A percentile compares a stretch with the other conserved stretches of the same genome.
These are phyloP conservation scores for Eulacestoma nigropectus DNA, from an alignment of 2,113 vertebrate species.

Conservation along the genomic window DNA sequence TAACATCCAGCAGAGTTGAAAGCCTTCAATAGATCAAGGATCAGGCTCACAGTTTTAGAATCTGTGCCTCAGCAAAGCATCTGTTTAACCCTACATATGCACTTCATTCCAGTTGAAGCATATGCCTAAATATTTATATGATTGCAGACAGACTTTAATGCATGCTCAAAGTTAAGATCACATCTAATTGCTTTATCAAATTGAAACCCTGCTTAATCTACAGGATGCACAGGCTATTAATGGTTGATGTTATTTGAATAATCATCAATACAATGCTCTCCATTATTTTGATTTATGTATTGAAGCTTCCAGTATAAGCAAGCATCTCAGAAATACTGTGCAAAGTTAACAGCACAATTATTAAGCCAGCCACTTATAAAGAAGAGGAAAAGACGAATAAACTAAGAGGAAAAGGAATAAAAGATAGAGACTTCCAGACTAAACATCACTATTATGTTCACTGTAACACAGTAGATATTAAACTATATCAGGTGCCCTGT, in stretches of 20 bases:
- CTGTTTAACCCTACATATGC: conserved; percentile 7
- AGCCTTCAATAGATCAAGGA: conserved; percentile 31
- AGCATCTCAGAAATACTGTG: not conserved
- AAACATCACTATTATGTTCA: not conserved
- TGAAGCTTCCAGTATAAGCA: not conserved
- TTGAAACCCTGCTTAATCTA: conserved; percentile 4
- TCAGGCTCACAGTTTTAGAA: conserved; percentile 32
- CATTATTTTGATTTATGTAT: conserved; percentile 2
- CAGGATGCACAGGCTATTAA: conserved; percentile 12
- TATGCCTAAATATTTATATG: conserved; percentile 23
- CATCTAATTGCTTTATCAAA: conserved; percentile 10
- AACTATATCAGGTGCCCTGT: not conserved
- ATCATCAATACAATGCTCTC: not conserved
- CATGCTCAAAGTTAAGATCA: conserved; percentile 23
- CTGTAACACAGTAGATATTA: not conserved
- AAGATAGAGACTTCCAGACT: not conserved
- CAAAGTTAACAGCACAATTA: not conserved
- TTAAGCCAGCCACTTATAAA: not conserved
- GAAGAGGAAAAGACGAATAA: not conserved
- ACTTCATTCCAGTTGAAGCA: not conserved
- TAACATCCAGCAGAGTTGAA: conserved; percentile 51
- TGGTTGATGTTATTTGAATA: conserved; percentile 5
- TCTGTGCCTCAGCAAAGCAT: conserved; percentile 7
- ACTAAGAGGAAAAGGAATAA: not conserved
- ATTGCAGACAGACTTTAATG: not conserved